These are phyloP conservation scores for Festucalex cinctus DNA, from an alignment of 2,113 vertebrate species.

Conservation along the genomic window DNA sequence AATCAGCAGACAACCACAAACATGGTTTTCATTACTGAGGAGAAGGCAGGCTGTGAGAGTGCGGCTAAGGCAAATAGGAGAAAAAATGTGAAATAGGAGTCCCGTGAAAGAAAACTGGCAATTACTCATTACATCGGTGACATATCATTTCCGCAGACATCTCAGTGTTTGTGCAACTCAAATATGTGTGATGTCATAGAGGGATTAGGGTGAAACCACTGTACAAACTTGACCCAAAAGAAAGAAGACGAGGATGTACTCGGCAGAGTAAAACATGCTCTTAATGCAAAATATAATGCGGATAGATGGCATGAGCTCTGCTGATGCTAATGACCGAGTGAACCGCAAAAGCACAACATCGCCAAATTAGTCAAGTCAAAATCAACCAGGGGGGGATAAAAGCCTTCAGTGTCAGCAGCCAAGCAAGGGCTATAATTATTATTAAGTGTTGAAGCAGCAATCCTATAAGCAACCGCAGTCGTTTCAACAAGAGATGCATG, in stretches of 20 bases:
- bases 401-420: neutral
- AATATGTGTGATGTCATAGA: conserved; percentile 8
- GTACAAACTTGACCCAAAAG: conserved; percentile 5
- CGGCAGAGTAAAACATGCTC: neutral
- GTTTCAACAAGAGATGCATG: neutral
- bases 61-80: neutral
- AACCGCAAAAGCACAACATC: neutral
- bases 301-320: neutral
- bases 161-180: conserved; percentile 2
- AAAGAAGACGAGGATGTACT: neutral
- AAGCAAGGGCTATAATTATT: neutral
- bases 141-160: conserved; percentile 6
- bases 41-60: neutral
- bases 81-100: conserved; percentile 8
- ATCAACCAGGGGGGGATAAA: neutral
- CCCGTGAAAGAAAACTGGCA: conserved; percentile 3
- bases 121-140: conserved; percentile 5
- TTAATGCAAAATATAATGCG: neutral
- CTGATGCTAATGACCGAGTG: neutral
- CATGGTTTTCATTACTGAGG: conserved; percentile 19
- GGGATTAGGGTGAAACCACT: neutral
- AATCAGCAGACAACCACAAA: conserved; percentile 17
- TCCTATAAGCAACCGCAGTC: neutral
- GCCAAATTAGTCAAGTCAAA: conserved; percentile 1
- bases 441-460: conserved; percentile 4